Percentiles rank a stretch among this genome's conserved stretches.
Evolutionary conservation across 1,140 invertebrate genomes (phyloP).

Genomic region (Aphis craccivora): DNA sequence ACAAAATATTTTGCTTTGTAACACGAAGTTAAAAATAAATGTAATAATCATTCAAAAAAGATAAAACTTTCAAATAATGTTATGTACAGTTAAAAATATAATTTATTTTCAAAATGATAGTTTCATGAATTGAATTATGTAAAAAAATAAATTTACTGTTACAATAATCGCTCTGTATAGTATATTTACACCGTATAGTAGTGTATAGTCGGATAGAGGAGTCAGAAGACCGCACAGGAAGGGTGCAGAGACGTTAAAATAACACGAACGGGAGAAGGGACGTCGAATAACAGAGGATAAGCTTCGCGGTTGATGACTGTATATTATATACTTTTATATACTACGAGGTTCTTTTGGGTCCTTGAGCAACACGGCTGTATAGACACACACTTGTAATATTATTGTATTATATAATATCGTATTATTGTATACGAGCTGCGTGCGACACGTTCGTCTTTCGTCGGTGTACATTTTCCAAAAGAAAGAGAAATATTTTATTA

Average conservation of each 20-base stretch:
- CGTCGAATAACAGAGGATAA: constrained; percentile 35
- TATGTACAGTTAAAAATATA: too few relatives aligned
- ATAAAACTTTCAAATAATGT: too few relatives aligned
- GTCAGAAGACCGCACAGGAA: background rate
- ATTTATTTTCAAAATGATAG: too few relatives aligned
- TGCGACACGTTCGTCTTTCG: background rate
- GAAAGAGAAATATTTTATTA: background rate
- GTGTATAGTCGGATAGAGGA: background rate
- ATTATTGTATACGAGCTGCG: background rate
- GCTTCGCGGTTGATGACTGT: background rate
- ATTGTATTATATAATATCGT: constrained; percentile 31
- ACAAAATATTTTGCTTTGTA: too few relatives aligned
- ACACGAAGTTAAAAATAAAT: too few relatives aligned
- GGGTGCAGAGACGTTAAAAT: constrained; percentile 41
- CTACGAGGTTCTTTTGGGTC: background rate
- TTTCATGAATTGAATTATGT: too few relatives aligned
- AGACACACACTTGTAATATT: constrained; percentile 24
- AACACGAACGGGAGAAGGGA: constrained; percentile 6
- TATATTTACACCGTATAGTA: too few relatives aligned
- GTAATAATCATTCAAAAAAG: too few relatives aligned
- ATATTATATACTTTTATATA: background rate
- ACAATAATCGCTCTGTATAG: too few relatives aligned
- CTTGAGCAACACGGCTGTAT: background rate
- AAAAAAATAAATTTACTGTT: too few relatives aligned
- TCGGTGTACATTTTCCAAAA: background rate